A percentile compares a stretch with the other conserved stretches of the same genome.
Evolutionary conservation across 2,888 invertebrate genomes (phyloP).

Genomic region (Noctua fimbriata): DNA sequence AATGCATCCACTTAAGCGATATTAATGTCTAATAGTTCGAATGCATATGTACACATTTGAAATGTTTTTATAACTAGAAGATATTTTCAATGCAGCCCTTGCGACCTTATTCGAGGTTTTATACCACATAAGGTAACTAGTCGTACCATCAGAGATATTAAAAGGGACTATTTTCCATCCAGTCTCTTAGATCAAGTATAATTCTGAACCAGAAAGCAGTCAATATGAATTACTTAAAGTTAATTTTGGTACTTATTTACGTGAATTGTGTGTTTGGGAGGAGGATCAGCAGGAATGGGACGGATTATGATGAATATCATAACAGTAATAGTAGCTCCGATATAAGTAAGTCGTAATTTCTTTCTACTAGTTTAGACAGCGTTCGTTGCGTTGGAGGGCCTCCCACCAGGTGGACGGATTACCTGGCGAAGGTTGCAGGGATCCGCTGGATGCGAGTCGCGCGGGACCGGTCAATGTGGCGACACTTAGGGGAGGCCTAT

Average conservation of each 20-base stretch:
- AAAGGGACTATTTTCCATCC: slow-evolving; percentile 77
- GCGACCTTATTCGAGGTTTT: slow-evolving; percentile 65
- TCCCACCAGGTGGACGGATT: too few relatives aligned
- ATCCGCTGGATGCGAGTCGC: too few relatives aligned
- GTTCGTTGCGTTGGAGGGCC: too few relatives aligned
- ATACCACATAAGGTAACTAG: slow-evolving; percentile 79
- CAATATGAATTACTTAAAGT: slow-evolving; percentile 72
- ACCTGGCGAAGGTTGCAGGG: too few relatives aligned
- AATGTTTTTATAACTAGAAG: slow-evolving; percentile 48
- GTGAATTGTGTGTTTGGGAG: slow-evolving; percentile 70
- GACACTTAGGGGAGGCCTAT: too few relatives aligned
- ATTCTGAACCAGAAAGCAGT: slow-evolving; percentile 63
- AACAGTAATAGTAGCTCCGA: slow-evolving; percentile 65
- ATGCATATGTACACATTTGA: slow-evolving; percentile 31
- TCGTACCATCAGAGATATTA: slow-evolving; percentile 79
- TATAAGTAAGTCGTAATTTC: slow-evolving; percentile 50
- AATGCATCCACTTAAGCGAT: slow-evolving; percentile 16
- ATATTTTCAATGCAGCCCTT: slow-evolving; percentile 45
- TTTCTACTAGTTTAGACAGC: background rate
- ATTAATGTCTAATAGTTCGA: slow-evolving; percentile 9
- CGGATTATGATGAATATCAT: slow-evolving; percentile 58
- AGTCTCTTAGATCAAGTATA: slow-evolving; percentile 76
- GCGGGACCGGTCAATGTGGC: too few relatives aligned
- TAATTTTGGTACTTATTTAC: slow-evolving; percentile 72
- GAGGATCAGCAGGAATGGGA: slow-evolving; percentile 71